Conservation (phyloP, 2,888 invertebrate genomes). For the Amphipoea lucens region DNA sequence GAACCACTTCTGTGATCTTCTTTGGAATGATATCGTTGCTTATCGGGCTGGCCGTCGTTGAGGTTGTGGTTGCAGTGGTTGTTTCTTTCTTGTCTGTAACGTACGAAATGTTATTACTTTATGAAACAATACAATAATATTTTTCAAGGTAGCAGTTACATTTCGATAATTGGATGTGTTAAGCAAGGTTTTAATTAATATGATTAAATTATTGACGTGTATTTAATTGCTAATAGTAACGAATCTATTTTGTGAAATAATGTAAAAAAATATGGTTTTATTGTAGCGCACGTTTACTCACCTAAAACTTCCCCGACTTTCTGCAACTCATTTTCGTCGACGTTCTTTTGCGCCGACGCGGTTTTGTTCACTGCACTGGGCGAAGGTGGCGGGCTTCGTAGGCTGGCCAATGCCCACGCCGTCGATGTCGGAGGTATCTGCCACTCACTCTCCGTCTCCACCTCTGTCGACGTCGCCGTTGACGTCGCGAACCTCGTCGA, state of each 20-base stretch:
- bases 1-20: slow-evolving; percentile 78
- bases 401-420: slow-evolving; percentile 88
- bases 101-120: slow-evolving; percentile 29
- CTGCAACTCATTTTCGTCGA: slow-evolving; percentile 86
- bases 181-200: not conserved
- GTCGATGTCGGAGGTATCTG: slow-evolving; percentile 88
- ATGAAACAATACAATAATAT: slow-evolving; percentile 3
- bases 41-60: slow-evolving; percentile 71
- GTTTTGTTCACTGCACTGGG: slow-evolving; percentile 74
- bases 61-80: slow-evolving; percentile 71
- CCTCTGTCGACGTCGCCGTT: slow-evolving; percentile 77
- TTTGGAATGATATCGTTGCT: slow-evolving; percentile 80
- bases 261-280: not conserved
- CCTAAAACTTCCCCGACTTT: slow-evolving; percentile 85
- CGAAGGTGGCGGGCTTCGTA: slow-evolving; percentile 82
- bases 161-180: slow-evolving; percentile 14
- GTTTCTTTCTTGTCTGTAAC: slow-evolving; percentile 83
- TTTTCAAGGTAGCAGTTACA: slow-evolving; percentile 2
- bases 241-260: not conserved
- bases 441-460: slow-evolving; percentile 76
- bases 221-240: not conserved
- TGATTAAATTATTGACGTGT: slow-evolving; percentile 1
- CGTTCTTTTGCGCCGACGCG: slow-evolving; percentile 73
- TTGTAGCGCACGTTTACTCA: slow-evolving; percentile 63
- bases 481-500: slow-evolving; percentile 84